A percentile compares a stretch with the other conserved stretches of the same genome.
phyloP scores from a whole-genome alignment of 2,888 invertebrate species.

The Caradrina kadenii region DNA sequence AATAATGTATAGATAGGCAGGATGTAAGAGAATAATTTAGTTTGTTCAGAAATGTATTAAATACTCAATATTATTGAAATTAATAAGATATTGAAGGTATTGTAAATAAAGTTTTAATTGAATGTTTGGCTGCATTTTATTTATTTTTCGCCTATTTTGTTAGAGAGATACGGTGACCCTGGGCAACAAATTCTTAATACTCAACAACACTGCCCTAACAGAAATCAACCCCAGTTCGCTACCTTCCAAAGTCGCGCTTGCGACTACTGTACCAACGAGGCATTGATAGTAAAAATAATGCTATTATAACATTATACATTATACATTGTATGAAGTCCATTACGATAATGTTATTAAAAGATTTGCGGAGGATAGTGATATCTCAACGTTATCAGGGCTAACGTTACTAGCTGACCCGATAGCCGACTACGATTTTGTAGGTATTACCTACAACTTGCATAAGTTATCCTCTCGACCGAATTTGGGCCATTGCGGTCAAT shows the following conservation, averaged over 20 bases:
- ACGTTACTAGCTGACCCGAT: conserved; percentile 25
- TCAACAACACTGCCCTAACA: not conserved
- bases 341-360: conserved; percentile 33
- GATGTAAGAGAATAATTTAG: not conserved
- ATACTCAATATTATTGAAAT: not conserved
- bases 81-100: conserved; percentile 8
- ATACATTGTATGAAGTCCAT: conserved; percentile 9
- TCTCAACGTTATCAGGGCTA: conserved; percentile 19
- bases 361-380: conserved; percentile 36
- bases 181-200: no score
- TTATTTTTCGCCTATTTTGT: not conserved
- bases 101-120: not conserved
- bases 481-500: no score
- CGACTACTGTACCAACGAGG: not conserved
- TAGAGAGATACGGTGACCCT: no score
- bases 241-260: not conserved
- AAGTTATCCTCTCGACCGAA: no score
- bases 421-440: conserved; percentile 1
- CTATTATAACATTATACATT: conserved; percentile 14
- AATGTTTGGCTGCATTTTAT: not conserved
- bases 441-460: not conserved
- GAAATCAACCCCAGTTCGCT: not conserved
- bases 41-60: not conserved
- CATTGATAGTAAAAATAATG: conserved; percentile 1
- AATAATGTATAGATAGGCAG: not conserved